Evolutionary conservation across 2,113 vertebrate species (phyloP), one percentile per base, ranked within the genome.

Genomic region (Xerus inauris): DNA sequence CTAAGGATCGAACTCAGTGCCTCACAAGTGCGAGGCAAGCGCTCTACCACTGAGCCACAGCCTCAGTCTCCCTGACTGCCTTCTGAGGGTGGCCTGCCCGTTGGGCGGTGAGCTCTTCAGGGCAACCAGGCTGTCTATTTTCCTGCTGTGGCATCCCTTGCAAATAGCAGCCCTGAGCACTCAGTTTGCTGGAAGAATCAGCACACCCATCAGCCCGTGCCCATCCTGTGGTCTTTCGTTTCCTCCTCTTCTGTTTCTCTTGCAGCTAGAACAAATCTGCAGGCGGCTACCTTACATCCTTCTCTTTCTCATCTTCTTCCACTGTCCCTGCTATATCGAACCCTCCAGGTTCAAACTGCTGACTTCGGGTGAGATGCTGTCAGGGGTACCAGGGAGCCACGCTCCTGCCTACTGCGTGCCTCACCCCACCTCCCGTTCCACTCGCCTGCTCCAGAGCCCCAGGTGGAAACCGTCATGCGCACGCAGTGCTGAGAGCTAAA

Each of bases 401-500:
- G 0, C 6, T 38, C 49, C 40, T 47, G 11, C 72, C 57, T 79
- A 32, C 51, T 90, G 8, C 0, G 30, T 0, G 4, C 7, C 6
- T 65, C 57, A 11, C 64, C 28, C n/a, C 4, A 5, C 7, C 76
- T 79, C 38, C 71, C 14, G 10, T 84, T 96, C 83, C 80, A 86
- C 26, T 89, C 77, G 77, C 9, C 47, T 45, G 6, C 32, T 12
- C n/a, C 65, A 11, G 64, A 75, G 57, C 89, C 80, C 9, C 17
- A 32, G 65, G 62, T 54, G 54, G 38, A 91, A 96, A 64, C 30
- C 73, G n/a, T 82, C 69, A n/a, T 62, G 97, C 96, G 96, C 49
- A 19, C 96, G 94, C 73, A 91, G 87, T 64, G 86, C 97, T 95
- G 95, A 97, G 22, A 92, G 57, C 57, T 59, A 62, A 90, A 65